These are phyloP conservation scores for Heliconius cydno DNA, from an alignment of 2,888 invertebrate species.

Conservation along the genomic window DNA sequence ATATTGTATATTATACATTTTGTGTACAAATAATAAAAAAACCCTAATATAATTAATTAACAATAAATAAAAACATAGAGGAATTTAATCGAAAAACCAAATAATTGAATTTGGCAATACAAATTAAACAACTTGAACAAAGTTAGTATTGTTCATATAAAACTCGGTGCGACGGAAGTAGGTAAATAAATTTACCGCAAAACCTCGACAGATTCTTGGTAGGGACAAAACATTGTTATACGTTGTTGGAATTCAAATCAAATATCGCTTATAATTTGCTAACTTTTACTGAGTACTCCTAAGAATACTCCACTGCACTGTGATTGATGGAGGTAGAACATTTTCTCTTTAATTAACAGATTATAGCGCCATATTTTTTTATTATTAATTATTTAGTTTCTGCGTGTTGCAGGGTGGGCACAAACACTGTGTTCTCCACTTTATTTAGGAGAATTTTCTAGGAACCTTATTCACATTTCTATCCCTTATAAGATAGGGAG, in stretches of 20 bases:
- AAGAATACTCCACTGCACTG: neutral
- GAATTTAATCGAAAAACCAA: neutral
- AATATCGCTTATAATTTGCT: slow-evolving; percentile 2
- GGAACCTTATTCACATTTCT: too few relatives aligned
- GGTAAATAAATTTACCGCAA: neutral
- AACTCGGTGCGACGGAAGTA: slow-evolving; percentile 5
- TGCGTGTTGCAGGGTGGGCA: too few relatives aligned
- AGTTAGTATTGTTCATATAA: slow-evolving; percentile 6
- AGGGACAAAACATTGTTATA: neutral
- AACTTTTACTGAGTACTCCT: neutral
- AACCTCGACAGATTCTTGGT: neutral
- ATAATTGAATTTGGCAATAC: slow-evolving; percentile 16
- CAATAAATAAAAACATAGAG: slow-evolving; percentile 1
- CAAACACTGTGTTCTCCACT: too few relatives aligned
- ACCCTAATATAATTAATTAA: neutral
- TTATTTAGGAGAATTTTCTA: too few relatives aligned
- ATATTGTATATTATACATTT: too few relatives aligned
- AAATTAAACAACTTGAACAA: slow-evolving; percentile 11
- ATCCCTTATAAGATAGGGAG: too few relatives aligned
- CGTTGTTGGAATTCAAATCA: slow-evolving; percentile 2
- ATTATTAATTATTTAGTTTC: neutral
- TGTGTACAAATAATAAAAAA: neutral
- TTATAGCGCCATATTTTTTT: too few relatives aligned
- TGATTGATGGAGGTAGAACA: neutral
- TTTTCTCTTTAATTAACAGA: neutral